Conservation (phyloP, 37 sponge, comb jelly and placozoan genomes). For the Halichondria panicea region DNA sequence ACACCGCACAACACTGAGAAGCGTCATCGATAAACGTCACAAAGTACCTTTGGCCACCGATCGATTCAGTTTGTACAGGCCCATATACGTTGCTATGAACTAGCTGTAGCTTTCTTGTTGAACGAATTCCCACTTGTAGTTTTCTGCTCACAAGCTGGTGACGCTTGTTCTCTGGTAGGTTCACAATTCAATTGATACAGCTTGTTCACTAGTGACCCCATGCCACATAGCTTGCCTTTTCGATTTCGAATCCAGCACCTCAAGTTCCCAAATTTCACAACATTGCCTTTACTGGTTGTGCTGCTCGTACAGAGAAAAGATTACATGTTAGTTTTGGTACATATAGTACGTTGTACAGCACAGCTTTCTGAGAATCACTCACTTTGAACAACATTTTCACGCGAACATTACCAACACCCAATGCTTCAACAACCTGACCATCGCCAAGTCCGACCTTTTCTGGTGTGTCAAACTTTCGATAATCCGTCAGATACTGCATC, state of each 20-base stretch:
- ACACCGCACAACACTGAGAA: constrained; percentile 37
- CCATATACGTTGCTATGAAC: constrained; percentile 57
- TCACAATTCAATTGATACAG: too few species aligned
- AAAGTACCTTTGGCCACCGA: constrained; percentile 61
- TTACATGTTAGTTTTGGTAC: constrained; percentile 54
- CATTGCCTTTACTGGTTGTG: too few species aligned
- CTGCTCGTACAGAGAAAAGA: too few species aligned
- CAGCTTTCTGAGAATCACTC: too few species aligned
- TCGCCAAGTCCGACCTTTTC: constrained; percentile 55
- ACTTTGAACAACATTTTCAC: too few species aligned
- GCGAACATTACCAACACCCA: constrained; percentile 32
- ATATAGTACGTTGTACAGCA: constrained; percentile 33
- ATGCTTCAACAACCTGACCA: constrained; percentile 38
- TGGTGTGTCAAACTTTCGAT: constrained; percentile 27
- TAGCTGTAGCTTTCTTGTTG: constrained; percentile 24
- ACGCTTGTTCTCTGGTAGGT: constrained; percentile 44
- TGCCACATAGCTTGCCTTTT: too few species aligned
- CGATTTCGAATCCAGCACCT: too few species aligned
- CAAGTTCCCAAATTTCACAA: too few species aligned
- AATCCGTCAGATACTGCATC: constrained; percentile 19
- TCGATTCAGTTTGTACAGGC: constrained; percentile 50
- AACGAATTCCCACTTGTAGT: constrained; percentile 21
- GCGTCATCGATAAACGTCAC: constrained; percentile 62
- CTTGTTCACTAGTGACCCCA: too few species aligned
- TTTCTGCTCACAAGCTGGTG: constrained; percentile 10